These are phyloP conservation scores for Drosophila ochracea DNA, from an alignment of 2,888 invertebrate genomes.

Conservation along the genomic window DNA sequence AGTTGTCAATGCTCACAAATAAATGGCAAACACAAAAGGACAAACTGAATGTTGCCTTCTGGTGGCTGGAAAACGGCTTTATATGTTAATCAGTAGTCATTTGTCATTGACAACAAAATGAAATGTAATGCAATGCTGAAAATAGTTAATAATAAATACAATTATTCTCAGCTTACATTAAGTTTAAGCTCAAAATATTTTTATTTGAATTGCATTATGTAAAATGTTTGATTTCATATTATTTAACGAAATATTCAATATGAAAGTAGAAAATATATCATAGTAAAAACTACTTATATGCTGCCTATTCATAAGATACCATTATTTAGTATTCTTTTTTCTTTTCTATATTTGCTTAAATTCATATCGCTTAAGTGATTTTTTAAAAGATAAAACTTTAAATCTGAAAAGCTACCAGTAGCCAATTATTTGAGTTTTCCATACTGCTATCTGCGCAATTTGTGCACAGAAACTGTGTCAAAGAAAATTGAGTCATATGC, in stretches of 20 bases:
- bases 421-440: background rate
- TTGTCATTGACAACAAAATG: constrained; percentile 33
- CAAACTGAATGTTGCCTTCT: constrained; percentile 14
- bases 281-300: background rate
- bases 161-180: background rate
- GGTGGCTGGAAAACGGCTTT: constrained; percentile 39
- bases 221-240: background rate
- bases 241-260: background rate
- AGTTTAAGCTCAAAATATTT: background rate
- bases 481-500: constrained; percentile 8
- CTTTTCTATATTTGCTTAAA: too few relatives aligned
- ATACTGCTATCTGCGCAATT: background rate
- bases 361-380: background rate
- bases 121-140: constrained; percentile 11
- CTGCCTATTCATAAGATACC: background rate
- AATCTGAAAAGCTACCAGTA: background rate
- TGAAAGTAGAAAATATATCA: background rate
- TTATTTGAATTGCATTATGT: background rate
- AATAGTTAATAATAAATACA: constrained; percentile 16
- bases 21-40: constrained; percentile 35
- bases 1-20: constrained; percentile 64
- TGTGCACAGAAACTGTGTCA: constrained; percentile 8
- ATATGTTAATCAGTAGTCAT: constrained; percentile 63
- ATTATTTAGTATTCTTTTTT: background rate
- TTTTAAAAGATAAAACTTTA: background rate